Percentiles rank a stretch among this genome's conserved stretches.
These are phyloP conservation scores for Nomada flava DNA, from an alignment of 2,888 invertebrate genomes.

Conservation along the genomic window DNA sequence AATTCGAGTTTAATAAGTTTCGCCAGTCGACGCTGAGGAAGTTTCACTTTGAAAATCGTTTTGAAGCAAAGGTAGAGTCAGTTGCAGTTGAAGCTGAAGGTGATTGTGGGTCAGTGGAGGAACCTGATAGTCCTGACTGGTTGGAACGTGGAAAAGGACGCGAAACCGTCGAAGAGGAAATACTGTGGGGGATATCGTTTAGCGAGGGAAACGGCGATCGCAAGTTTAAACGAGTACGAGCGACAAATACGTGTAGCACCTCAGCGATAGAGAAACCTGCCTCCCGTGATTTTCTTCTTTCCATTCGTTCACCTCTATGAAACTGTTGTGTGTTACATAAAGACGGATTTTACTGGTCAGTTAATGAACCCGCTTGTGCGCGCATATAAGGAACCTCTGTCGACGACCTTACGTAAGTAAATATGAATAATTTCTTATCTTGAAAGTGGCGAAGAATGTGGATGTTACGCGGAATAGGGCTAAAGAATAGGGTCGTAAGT, in stretches of 20 bases:
- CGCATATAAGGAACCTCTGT: slow-evolving; percentile 62
- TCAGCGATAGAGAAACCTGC: slow-evolving; percentile 55
- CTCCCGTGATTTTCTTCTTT: slow-evolving; percentile 43
- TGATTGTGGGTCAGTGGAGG: neutral
- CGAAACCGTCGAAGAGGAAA: slow-evolving; percentile 32
- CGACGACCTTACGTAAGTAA: slow-evolving; percentile 75
- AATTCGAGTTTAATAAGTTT: too few relatives aligned
- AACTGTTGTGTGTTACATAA: slow-evolving; percentile 76
- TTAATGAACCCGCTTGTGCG: slow-evolving; percentile 76
- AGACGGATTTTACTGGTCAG: slow-evolving; percentile 75
- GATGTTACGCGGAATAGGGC: slow-evolving; percentile 15
- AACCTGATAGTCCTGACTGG: neutral
- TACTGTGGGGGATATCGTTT: slow-evolving; percentile 16
- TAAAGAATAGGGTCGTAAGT: slow-evolving; percentile 29
- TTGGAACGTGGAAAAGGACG: slow-evolving; percentile 6
- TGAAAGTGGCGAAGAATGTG: slow-evolving; percentile 59
- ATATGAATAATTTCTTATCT: slow-evolving; percentile 69
- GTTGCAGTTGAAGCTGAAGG: slow-evolving; percentile 2
- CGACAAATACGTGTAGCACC: slow-evolving; percentile 38
- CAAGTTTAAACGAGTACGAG: slow-evolving; percentile 17
- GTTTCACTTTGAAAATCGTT: too few relatives aligned
- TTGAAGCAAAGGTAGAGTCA: too few relatives aligned
- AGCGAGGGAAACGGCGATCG: slow-evolving; percentile 27
- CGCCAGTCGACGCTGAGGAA: neutral
- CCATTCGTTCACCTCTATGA: slow-evolving; percentile 41